Base-by-base conservation (phyloP, 2,797 vertebrate species). In the Sebastes hubbsi region DNA sequence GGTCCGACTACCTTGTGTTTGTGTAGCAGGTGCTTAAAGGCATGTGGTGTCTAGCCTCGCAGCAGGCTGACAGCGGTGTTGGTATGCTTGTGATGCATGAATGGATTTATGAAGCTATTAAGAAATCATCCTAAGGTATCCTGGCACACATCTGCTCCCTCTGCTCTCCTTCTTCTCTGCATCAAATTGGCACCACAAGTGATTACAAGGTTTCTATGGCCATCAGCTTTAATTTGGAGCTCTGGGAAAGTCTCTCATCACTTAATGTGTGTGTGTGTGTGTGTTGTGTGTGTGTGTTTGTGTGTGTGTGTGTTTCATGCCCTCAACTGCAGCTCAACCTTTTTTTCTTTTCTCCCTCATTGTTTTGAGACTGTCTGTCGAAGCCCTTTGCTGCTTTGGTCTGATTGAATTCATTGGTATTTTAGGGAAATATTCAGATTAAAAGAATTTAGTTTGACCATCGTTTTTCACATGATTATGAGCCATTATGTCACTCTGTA, bases 221-320 rank as follows among this genome's bases (percentile, higher is more conserved):
- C 88, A 92, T 92, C 91, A 91, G 87, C 86, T 93, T 92, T 94
- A 91, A 95, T 95, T 92, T 92, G 90, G 81, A 91, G 92, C 92
- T 73, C 66, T 77, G 91, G 90, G 86, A 92, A 86, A 89, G 81
- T 87, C 90, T 78, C 79, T 87, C 86, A 73, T 84, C 70, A 72
- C 82, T 25, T 64, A 25, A 38, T 46, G 38, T 49, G 38, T 49
- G 60, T 74, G 64, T 80, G 36, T 70, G 75, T 46, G 38, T 49
- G 38, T 49, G 24, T 29, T 49, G 24, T 29, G 80, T 73, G 24
- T 69, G 32, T 77, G 62, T 72, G 58, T 77, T 30, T 69, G 73
- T 80, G 38, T 46, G 72, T 71, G 63, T 74, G 64, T 80, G 36
- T 70, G 75, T 80, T 84, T 85, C 18, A 72, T 87, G 79, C 77